Evolutionary conservation across 2,888 invertebrate species (phyloP).

Genomic region (Eupelmus urozonus): DNA sequence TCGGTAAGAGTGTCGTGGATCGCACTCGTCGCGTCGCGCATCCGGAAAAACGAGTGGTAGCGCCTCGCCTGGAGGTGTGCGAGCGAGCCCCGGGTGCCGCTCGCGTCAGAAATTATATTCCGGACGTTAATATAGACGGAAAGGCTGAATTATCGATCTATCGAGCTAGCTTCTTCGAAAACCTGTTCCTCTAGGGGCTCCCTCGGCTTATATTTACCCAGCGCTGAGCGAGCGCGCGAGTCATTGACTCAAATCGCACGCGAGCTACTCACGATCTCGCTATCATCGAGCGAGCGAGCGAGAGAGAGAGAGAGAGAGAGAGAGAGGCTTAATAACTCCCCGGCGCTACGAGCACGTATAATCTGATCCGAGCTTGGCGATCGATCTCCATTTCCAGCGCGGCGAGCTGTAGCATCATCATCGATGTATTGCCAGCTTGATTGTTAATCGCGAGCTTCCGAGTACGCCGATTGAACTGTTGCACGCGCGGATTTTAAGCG

Average conservation of each 20-base stretch:
- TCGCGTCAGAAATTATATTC: slow-evolving; percentile 57
- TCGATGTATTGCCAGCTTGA: slow-evolving; percentile 1
- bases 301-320: no score
- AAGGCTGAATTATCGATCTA: slow-evolving; percentile 56
- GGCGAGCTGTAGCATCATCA: slow-evolving; percentile 1
- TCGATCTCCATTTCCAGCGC: slow-evolving; percentile 53
- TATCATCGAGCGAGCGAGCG: slow-evolving; percentile 62
- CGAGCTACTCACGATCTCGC: slow-evolving; percentile 9
- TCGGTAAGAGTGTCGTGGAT: slow-evolving; percentile 57
- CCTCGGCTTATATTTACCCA: slow-evolving; percentile 66
- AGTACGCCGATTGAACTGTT: slow-evolving; percentile 21
- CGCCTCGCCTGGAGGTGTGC: not conserved
- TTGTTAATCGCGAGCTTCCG: slow-evolving; percentile 50
- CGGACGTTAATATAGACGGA: slow-evolving; percentile 57
- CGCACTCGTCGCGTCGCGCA: slow-evolving; percentile 57
- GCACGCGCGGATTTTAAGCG: not conserved
- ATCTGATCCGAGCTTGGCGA: slow-evolving; percentile 53
- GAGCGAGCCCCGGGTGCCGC: slow-evolving; percentile 43
- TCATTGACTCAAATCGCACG: slow-evolving; percentile 70
- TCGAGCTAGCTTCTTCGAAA: slow-evolving; percentile 2
- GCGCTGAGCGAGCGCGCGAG: slow-evolving; percentile 65
- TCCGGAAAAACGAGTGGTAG: slow-evolving; percentile 30
- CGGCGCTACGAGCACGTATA: slow-evolving; percentile 44
- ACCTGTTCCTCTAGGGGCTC: slow-evolving; percentile 58
- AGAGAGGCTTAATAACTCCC: slow-evolving; percentile 63